These are phyloP conservation scores for Myxocyprinus asiaticus DNA, from an alignment of 2,113 vertebrate genomes.

Conservation along the genomic window DNA sequence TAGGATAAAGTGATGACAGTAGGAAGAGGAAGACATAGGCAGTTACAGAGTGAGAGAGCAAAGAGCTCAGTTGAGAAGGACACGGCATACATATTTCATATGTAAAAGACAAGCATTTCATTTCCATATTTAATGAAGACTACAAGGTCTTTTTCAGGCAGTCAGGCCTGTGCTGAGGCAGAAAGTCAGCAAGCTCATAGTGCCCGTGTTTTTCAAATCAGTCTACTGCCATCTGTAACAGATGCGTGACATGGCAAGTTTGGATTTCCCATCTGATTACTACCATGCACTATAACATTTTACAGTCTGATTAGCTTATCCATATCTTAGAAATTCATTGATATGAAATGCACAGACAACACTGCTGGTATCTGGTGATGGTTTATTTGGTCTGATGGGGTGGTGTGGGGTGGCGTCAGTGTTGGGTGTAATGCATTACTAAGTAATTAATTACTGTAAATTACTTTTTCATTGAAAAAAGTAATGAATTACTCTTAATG, in stretches of 20 bases:
- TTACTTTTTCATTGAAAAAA: too few relatives aligned
- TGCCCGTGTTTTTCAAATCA: slow-evolving; percentile 28
- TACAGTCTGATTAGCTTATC: slow-evolving; percentile 19
- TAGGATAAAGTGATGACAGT: slow-evolving; percentile 30
- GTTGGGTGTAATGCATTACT: too few relatives aligned
- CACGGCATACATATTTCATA: slow-evolving; percentile 26
- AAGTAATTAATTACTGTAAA: too few relatives aligned
- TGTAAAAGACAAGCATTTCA: slow-evolving; percentile 36
- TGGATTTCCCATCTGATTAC: neutral
- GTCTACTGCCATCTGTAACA: slow-evolving; percentile 24
- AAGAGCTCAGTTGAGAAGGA: slow-evolving; percentile 12
- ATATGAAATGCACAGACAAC: neutral
- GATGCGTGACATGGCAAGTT: slow-evolving; percentile 11
- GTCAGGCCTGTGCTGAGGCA: slow-evolving; percentile 11
- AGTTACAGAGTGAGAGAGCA: slow-evolving; percentile 9
- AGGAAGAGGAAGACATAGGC: slow-evolving; percentile 13
- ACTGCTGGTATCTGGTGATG: neutral
- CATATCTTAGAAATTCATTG: neutral
- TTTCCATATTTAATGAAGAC: slow-evolving; percentile 39
- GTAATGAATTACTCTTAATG: too few relatives aligned
- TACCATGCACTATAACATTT: neutral
- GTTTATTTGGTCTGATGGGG: too few relatives aligned
- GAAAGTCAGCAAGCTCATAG: slow-evolving; percentile 13
- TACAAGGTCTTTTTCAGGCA: slow-evolving; percentile 6
- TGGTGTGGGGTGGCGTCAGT: too few relatives aligned